phyloP scores from a whole-genome alignment of 35 echinoderm and acorn worm species.

The Stichopus chloronotus region DNA sequence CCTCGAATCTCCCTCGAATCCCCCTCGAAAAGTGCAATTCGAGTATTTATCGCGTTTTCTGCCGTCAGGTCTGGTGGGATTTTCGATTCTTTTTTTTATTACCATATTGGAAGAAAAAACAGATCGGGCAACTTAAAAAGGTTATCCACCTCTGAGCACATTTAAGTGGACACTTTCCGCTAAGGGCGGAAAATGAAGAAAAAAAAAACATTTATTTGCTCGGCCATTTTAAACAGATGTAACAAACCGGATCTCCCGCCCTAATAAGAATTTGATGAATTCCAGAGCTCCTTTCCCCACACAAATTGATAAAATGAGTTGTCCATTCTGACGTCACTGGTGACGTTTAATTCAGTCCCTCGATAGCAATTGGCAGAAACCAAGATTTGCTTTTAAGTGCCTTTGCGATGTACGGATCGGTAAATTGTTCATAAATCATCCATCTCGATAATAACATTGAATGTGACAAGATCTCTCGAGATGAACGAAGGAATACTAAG shows the following conservation, averaged over 20 bases:
- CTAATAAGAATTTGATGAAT: constrained; percentile 17
- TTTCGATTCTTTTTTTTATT: too few relatives aligned
- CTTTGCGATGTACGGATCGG: neutral
- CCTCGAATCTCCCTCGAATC: too few relatives aligned
- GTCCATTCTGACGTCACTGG: neutral
- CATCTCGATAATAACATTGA: neutral
- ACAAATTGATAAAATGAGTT: constrained; percentile 7
- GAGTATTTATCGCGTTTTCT: too few relatives aligned
- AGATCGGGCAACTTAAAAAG: too few relatives aligned
- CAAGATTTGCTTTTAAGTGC: neutral
- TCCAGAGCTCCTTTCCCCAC: neutral
- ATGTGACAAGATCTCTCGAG: neutral
- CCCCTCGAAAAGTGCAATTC: too few relatives aligned
- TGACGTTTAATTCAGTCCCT: neutral
- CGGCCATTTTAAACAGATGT: neutral
- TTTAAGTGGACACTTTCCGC: too few relatives aligned
- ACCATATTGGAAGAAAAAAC: too few relatives aligned
- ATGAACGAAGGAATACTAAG: neutral
- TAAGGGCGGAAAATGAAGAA: too few relatives aligned
- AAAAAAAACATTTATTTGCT: neutral
- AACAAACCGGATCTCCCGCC: neutral
- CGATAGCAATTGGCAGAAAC: neutral
- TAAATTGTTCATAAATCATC: neutral
- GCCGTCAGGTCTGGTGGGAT: too few relatives aligned
- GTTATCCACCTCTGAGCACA: too few relatives aligned